A percentile compares a stretch with the other conserved stretches of the same genome.
phyloP scores from a whole-genome alignment of 2,888 invertebrate species.

The Harmothoe impar region DNA sequence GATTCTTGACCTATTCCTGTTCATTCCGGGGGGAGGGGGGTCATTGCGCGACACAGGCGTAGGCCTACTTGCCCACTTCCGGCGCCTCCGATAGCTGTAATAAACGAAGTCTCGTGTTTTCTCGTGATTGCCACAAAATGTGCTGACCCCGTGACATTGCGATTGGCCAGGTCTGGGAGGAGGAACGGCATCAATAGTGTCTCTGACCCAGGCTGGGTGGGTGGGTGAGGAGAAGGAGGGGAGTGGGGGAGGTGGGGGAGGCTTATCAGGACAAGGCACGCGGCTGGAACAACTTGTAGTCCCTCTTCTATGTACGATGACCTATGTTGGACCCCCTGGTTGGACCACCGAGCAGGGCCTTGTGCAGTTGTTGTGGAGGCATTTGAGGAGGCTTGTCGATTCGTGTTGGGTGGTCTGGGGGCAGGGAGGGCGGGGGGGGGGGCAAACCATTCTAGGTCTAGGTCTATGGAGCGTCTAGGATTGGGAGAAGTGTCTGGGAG shows the following conservation, averaged over 20 bases:
- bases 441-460: no score
- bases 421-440: neutral
- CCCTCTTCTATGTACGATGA: neutral
- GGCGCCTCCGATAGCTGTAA: slow-evolving; percentile 6
- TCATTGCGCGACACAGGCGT: no score
- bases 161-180: neutral
- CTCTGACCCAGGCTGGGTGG: neutral
- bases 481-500: no score
- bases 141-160: slow-evolving; percentile 16
- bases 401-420: neutral
- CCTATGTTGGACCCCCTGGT: neutral
- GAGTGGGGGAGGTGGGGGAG: neutral
- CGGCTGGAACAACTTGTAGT: neutral
- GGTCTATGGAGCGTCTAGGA: no score
- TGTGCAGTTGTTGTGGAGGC: neutral
- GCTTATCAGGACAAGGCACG: neutral
- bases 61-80: neutral
- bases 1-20: no score
- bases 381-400: neutral
- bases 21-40: no score
- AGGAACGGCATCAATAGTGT: slow-evolving; percentile 19
- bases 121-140: slow-evolving; percentile 29
- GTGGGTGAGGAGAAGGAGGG: no score
- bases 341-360: neutral
- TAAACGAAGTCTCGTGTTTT: slow-evolving; percentile 43